phyloP scores from a whole-genome alignment of 2,113 vertebrate species.

The Oncorhynchus keta region DNA sequence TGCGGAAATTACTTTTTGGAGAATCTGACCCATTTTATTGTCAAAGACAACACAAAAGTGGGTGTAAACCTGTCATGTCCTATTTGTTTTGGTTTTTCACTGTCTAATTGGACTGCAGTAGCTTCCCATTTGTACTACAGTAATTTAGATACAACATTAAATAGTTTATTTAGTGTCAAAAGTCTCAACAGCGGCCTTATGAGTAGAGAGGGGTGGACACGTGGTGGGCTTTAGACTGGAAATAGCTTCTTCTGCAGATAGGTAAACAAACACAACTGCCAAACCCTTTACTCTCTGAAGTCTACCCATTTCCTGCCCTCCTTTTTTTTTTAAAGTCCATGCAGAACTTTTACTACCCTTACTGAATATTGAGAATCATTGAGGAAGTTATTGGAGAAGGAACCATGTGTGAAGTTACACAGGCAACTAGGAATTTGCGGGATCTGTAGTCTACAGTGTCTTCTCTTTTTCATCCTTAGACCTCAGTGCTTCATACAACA shows the following conservation, averaged over 20 bases:
- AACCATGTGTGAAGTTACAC: background rate
- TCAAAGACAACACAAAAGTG: conserved; percentile 8
- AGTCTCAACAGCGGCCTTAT: background rate
- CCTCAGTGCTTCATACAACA: background rate
- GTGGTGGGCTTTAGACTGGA: background rate
- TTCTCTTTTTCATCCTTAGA: background rate
- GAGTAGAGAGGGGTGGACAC: background rate
- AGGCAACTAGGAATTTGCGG: background rate
- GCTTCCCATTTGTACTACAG: background rate
- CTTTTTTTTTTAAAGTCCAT: background rate
- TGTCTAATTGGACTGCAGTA: background rate
- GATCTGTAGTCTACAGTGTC: background rate
- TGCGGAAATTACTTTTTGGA: conserved; percentile 14
- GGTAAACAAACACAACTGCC: conserved; percentile 5
- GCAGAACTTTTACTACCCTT: background rate
- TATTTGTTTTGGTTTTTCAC: conserved; percentile 2
- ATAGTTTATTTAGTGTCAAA: background rate
- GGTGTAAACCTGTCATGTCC: conserved; percentile 14
- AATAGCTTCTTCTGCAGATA: conserved; percentile 5
- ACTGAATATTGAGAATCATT: background rate
- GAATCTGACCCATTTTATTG: conserved; percentile 16
- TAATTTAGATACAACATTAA: background rate
- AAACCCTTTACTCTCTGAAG: background rate
- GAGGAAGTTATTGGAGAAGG: background rate
- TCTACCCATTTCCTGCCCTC: background rate